Evolutionary conservation across 2,888 invertebrate species (phyloP), one percentile per base, ranked within the genome.

Genomic region (Hydropsyche betteni): DNA sequence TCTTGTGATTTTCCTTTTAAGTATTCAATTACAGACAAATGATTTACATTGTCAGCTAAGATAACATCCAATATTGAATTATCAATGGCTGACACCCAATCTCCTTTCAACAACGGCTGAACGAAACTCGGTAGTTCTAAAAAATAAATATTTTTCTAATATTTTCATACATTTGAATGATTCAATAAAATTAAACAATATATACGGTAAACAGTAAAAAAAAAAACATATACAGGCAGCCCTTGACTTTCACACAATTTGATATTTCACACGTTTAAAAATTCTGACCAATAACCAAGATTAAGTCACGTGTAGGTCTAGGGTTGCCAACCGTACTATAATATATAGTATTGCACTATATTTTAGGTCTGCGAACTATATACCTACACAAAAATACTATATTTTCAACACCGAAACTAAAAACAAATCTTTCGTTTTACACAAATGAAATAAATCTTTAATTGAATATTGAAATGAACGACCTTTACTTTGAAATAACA

Each of bases 1-100:
- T 55, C 55, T 7, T 16, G 24, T 10, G 34, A 61, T 24, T 80
- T 79, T 24, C 75, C 80, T 7, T 77, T 76, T 10, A n/a, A 38
- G 7, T 10, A 68, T 10, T 34, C 34, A 12, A 10, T 38, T 2
- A 44, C 16, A 73, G 10, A 33, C 33, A 5, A 8, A 52, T 33
- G 7, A 8, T 58, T 16, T 10, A 16, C 58, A 8, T 68, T 53
- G 5, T 52, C 44, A 24, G 24, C 24, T 2, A 24, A 75, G 68
- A 50, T 36, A 50, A 24, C 55, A 24, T 53, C 69, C n/a, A 74
- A 10, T 5, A 64, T 1, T 6, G 72, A 7, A 12, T 74, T 50
- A 7, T 74, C 64, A 33, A 74, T n/a, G 5, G 44, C n/a, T 2
- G 16, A 16, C 2, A 16, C 33, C 78, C 78, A 78, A 24, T 76